Base-by-base conservation (phyloP, 2,797 vertebrate genomes). In the Cynodonichthys magdalenae region DNA sequence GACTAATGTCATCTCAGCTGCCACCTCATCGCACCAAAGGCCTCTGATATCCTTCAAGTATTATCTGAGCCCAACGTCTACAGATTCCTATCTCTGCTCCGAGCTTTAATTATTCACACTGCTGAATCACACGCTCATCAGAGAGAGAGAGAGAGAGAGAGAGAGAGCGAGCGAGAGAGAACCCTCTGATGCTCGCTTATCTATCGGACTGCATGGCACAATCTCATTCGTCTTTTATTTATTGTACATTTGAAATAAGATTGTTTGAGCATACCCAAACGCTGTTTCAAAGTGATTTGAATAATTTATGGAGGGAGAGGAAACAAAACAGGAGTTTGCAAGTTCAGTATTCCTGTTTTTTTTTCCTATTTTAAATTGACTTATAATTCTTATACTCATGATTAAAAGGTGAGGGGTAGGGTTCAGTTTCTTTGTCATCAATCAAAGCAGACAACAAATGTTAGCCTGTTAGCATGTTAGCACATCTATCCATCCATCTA, bases 41-140 rank as follows among this genome's bases (percentile, higher is more conserved):
- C 75, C 82, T 75, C 82, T 61, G 73, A 84, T 88, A 87, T 85
- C 85, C 69, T 44, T 88, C 85, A 82, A 73, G 78, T 70, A 84
- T 87, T 87, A 90, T 90, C 76, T 66, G 74, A 86, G 80, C 84
- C 81, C 24, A 48, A 75, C 58, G 82, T 86, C 84, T 87, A 86
- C 85, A 88, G 91, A 93, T 92, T 78, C 63, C 77, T 90, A 91
- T 93, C 91, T 31, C 69, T 69, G 65, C 84, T 80, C 72, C 63
- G 53, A 53, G 81, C 81, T 90, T 93, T 90, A 93, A 93, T 93
- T 92, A 93, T 93, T 93, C 90, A 92, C 89, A 59, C 85, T 69
- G 84, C 85, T 84, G 84, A 87, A 90, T 89, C 89, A 81, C 89
- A 83, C 76, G 71, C 87, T 88, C 84, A 85, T 87, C 81, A 77